Evolutionary conservation across 2,797 vertebrate species (phyloP), one percentile per base, ranked within the genome.

Genomic region (Micrastur ruficollis): DNA sequence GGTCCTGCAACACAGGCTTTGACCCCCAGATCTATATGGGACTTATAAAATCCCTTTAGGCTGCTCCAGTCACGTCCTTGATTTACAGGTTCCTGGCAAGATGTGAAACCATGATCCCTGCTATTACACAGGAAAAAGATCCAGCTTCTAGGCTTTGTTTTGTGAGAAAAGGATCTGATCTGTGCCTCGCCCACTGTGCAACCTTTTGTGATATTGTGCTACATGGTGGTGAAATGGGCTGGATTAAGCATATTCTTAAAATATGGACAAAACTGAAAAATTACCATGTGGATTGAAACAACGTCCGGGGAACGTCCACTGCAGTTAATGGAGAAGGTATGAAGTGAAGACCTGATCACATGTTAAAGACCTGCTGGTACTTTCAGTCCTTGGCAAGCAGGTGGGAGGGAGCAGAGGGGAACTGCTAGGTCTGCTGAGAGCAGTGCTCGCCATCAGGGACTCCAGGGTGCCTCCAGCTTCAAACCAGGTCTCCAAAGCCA

Each of bases 131-230:
- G 62, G 27, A 9, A 65, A 17, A 59, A 42, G 15, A 68, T 65
- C 25, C 14, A 56, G 10, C 21, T 81, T 89, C 59, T 21, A 44
- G 23, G 12, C 0, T 49, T 29, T 71, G 4, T 58, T 81, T 70
- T 44, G 27, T 32, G 31, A 72, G 63, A 66, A 81, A 81, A 44
- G 9, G 50, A 11, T 38, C 20, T 67, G 34, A 62, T 13, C 31
- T 62, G 13, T 1, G 3, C 27, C 20, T 53, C 11, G 73, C 7
- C 12, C 2, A 1, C 25, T 14, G 14, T 6, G 15, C 47, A 65
- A 11, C 13, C 36, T 79, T n/a, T 91, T 73, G 13, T 70, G 44
- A 16, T 9, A 27, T 19, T 25, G 8, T 23, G 7, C 36, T 61
- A n/a, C n/a, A 8, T 5, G 52, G 8, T 1, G 2, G 3, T 72